Evolutionary conservation across 2,797 vertebrate species (phyloP).

Genomic region (Cirrhinus molitorella): DNA sequence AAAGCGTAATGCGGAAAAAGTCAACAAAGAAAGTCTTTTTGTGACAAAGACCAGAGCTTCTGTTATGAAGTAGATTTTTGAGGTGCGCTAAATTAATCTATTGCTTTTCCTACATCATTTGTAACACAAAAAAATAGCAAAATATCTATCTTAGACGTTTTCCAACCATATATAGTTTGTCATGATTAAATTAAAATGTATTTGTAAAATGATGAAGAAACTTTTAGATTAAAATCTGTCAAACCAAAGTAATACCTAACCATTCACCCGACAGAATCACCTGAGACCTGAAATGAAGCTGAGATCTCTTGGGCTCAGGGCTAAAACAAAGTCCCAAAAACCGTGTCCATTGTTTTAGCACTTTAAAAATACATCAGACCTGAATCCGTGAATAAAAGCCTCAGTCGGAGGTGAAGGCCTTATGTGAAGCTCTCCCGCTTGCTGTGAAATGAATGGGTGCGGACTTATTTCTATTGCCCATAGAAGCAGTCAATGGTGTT

Average conservation of each 20-base stretch:
- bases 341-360: neutral
- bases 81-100: no score
- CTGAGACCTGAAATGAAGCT: neutral
- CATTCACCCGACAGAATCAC: neutral
- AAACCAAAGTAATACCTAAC: neutral
- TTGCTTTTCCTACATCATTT: no score
- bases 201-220: no score
- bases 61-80: no score
- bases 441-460: neutral
- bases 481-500: constrained; percentile 7
- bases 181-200: no score
- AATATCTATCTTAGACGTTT: no score
- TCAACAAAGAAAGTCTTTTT: no score
- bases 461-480: constrained; percentile 13
- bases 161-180: no score
- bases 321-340: neutral
- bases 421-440: constrained; percentile 4
- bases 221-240: no score
- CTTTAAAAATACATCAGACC: constrained; percentile 18
- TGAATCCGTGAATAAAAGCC: neutral
- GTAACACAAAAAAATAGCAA: no score
- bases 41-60: no score
- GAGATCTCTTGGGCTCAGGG: neutral
- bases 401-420: constrained; percentile 6
- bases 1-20: no score